Percentiles rank a stretch among this genome's conserved stretches.
Evolutionary conservation across 2,797 vertebrate species (phyloP).

Genomic region (Denticeps clupeoides): DNA sequence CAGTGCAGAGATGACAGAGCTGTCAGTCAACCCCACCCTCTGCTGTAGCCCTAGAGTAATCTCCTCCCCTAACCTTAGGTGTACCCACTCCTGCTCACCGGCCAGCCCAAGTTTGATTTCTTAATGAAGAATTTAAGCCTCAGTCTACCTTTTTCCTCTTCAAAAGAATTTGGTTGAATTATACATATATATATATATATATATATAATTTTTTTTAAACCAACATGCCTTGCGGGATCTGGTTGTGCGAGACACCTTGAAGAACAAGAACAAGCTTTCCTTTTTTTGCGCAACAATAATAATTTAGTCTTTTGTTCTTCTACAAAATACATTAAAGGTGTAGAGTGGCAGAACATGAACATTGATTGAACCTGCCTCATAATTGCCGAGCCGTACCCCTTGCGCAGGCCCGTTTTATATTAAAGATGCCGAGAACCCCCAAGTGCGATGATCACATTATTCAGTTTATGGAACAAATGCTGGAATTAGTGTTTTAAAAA

Average conservation of each 20-base stretch:
- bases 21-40: slow-evolving; percentile 18
- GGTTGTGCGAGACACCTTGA: slow-evolving; percentile 40
- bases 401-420: neutral
- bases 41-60: neutral
- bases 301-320: slow-evolving; percentile 60
- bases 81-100: slow-evolving; percentile 40
- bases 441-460: too few species aligned
- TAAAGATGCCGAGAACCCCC: too few species aligned
- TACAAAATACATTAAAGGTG: slow-evolving; percentile 41
- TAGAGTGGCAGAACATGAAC: slow-evolving; percentile 55
- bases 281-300: slow-evolving; percentile 56
- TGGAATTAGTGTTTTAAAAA: neutral
- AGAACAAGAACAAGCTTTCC: slow-evolving; percentile 52
- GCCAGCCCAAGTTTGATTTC: slow-evolving; percentile 53
- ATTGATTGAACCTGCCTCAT: slow-evolving; percentile 22
- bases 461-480: too few species aligned
- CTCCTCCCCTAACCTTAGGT: slow-evolving; percentile 51
- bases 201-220: slow-evolving; percentile 51
- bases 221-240: slow-evolving; percentile 60
- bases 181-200: too few species aligned
- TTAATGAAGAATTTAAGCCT: slow-evolving; percentile 58
- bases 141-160: slow-evolving; percentile 50
- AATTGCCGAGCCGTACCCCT: neutral
- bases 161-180: slow-evolving; percentile 57
- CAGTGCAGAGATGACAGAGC: slow-evolving; percentile 56